phyloP scores from a whole-genome alignment of 2,888 invertebrate genomes.

The Molanna angustata region DNA sequence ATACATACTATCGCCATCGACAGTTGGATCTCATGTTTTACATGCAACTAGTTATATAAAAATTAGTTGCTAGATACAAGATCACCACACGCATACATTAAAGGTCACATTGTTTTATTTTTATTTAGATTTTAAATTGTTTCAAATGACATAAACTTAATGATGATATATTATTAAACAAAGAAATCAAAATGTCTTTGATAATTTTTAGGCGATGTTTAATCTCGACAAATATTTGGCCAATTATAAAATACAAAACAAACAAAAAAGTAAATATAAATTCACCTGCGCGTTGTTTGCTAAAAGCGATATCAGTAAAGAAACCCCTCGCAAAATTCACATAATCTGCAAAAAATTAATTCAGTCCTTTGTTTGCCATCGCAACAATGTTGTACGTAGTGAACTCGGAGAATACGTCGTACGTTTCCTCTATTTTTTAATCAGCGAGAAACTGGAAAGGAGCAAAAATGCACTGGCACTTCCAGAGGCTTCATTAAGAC shows the following conservation, averaged over 20 bases:
- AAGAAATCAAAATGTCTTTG: background rate
- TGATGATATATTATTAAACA: background rate
- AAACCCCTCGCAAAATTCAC: slow-evolving; percentile 10
- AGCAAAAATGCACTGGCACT: slow-evolving; percentile 17
- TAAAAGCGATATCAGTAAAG: slow-evolving; percentile 6
- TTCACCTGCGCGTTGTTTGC: slow-evolving; percentile 8
- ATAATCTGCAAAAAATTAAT: slow-evolving; percentile 12
- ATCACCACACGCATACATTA: too few relatives aligned
- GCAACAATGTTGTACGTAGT: slow-evolving; percentile 6
- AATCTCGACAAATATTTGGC: background rate
- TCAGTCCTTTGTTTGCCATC: slow-evolving; percentile 11
- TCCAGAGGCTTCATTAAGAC: slow-evolving; percentile 27
- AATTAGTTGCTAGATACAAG: too few relatives aligned
- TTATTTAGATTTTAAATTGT: too few relatives aligned
- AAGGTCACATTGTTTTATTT: too few relatives aligned
- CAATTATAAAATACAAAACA: background rate
- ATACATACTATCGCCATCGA: too few relatives aligned
- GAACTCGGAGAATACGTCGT: background rate
- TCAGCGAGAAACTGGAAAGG: slow-evolving; percentile 20
- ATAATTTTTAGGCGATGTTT: background rate
- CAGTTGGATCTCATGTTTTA: too few relatives aligned
- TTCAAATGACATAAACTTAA: too few relatives aligned
- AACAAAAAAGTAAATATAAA: slow-evolving; percentile 11
- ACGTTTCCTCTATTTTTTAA: slow-evolving; percentile 24
- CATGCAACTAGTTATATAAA: too few relatives aligned